These are phyloP conservation scores for Nomada fabriciana DNA, from an alignment of 2,888 invertebrate species.

Conservation along the genomic window DNA sequence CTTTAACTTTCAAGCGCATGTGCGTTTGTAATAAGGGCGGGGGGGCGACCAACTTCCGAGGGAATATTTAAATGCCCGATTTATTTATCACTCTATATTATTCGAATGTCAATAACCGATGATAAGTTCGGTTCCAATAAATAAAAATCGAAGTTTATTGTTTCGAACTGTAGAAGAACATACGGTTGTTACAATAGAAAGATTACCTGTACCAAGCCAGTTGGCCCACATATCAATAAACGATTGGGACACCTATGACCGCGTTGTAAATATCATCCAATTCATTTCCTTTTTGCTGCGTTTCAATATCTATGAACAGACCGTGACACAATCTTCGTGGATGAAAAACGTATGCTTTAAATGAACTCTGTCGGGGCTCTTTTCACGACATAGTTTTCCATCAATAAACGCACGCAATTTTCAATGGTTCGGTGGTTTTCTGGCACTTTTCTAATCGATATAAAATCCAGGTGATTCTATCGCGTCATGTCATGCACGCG, in stretches of 20 bases:
- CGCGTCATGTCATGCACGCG: neutral
- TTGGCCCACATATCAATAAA: constrained; percentile 68
- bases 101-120: neutral
- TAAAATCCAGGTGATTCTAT: neutral
- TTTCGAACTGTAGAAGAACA: neutral
- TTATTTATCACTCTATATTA: neutral
- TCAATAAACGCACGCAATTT: neutral
- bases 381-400: neutral
- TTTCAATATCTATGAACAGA: constrained; percentile 11
- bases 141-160: neutral
- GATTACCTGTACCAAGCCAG: constrained; percentile 65
- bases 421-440: neutral
- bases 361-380: neutral
- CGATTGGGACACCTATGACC: constrained; percentile 6
- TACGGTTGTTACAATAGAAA: neutral
- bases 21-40: neutral
- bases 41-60: neutral
- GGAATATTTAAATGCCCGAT: constrained; percentile 16
- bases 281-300: neutral
- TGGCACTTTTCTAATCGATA: neutral
- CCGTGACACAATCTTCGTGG: neutral
- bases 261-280: constrained; percentile 8
- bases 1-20: constrained; percentile 18
- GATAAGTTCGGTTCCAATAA: neutral
- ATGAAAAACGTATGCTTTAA: neutral